Evolutionary conservation across 1,140 invertebrate genomes (phyloP).

Genomic region (Pollicipes pollicipes): DNA sequence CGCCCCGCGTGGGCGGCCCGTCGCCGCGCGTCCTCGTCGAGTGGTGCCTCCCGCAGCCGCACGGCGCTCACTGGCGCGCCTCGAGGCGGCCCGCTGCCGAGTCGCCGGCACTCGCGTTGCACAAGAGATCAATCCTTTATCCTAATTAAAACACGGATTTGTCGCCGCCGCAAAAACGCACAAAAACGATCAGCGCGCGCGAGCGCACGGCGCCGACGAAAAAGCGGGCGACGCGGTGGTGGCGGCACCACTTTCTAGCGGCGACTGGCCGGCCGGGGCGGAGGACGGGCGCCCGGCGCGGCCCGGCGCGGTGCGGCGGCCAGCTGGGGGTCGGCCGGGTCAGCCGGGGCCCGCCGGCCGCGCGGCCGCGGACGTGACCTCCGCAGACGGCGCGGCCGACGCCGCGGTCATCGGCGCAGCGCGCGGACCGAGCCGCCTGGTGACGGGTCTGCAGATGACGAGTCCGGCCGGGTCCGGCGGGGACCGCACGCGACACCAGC

Average conservation of each 20-base stretch:
- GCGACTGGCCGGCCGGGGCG: neutral
- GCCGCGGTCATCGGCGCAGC: neutral
- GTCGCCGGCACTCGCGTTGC: neutral
- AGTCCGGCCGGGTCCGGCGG: too few species aligned
- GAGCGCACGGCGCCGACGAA: neutral
- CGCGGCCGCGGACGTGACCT: too few species aligned
- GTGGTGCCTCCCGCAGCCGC: neutral
- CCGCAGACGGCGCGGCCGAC: too few species aligned
- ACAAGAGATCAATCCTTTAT: constrained; percentile 2
- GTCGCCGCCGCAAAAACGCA: neutral
- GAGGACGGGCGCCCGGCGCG: neutral
- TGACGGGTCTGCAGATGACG: too few species aligned
- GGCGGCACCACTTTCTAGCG: neutral
- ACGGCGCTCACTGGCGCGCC: neutral
- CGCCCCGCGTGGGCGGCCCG: too few species aligned
- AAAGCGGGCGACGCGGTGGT: neutral
- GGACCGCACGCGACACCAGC: too few species aligned
- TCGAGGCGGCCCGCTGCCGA: neutral
- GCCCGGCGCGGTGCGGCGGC: too few species aligned
- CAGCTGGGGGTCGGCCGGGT: too few species aligned
- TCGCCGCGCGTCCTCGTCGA: too few species aligned
- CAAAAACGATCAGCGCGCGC: neutral
- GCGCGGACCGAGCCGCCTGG: too few species aligned
- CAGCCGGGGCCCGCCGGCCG: too few species aligned
- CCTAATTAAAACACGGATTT: neutral